These are phyloP conservation scores for Chloroclystis v-ata DNA, from an alignment of 2,888 invertebrate species.

Conservation along the genomic window DNA sequence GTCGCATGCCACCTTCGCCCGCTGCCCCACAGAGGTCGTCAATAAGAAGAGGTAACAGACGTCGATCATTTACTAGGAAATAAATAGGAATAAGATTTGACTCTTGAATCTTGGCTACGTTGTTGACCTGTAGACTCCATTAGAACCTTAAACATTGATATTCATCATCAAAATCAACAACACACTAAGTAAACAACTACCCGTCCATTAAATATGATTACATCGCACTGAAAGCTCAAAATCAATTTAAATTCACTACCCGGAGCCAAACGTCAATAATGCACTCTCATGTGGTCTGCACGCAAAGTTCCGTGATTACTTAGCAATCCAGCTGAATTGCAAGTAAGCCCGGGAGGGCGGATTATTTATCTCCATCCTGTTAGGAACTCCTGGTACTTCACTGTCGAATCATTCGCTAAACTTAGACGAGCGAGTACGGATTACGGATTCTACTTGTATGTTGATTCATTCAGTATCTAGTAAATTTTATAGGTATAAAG, in stretches of 20 bases:
- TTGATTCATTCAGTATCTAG: neutral
- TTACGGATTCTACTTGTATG: neutral
- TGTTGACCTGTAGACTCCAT: too few species aligned
- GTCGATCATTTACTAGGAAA: too few species aligned
- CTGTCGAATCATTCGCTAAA: neutral
- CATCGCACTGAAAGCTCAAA: constrained; percentile 4
- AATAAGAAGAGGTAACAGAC: too few species aligned
- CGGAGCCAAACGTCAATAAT: constrained; percentile 16
- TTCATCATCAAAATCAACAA: neutral
- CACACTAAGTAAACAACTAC: neutral
- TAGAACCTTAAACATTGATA: too few species aligned
- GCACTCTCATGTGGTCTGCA: constrained; percentile 16
- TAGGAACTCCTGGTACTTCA: constrained; percentile 13
- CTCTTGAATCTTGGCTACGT: too few species aligned
- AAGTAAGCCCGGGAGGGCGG: constrained; percentile 11
- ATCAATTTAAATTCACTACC: constrained; percentile 15
- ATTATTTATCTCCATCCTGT: constrained; percentile 16
- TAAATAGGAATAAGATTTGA: too few species aligned
- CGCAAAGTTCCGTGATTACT: constrained; percentile 22
- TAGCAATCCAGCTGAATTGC: constrained; percentile 20
- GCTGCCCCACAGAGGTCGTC: too few species aligned
- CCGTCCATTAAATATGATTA: constrained; percentile 2
- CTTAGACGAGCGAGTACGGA: neutral
- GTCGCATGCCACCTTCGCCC: too few species aligned
- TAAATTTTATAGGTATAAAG: too few species aligned